These are phyloP conservation scores for Harpagifer antarcticus DNA, from an alignment of 2,797 vertebrate species.

Conservation along the genomic window DNA sequence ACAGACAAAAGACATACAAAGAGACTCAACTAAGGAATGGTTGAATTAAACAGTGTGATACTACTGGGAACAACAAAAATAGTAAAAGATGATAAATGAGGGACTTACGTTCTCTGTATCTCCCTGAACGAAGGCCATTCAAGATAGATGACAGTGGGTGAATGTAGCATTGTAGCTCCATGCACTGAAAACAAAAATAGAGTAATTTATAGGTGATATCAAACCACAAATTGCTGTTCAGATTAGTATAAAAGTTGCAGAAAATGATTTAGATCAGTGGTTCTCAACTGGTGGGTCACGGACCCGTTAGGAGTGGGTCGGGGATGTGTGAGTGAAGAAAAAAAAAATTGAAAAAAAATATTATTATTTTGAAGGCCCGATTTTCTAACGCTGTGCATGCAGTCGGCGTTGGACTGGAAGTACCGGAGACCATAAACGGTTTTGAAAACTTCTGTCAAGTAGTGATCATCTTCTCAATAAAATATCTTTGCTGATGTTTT, in stretches of 20 bases:
- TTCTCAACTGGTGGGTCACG: too few species aligned
- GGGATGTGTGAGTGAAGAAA: too few species aligned
- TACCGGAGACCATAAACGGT: too few species aligned
- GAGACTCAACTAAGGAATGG: not conserved
- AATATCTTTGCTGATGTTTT: too few species aligned
- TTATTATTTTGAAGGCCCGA: too few species aligned
- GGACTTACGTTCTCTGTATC: slow-evolving; percentile 88
- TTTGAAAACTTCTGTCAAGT: too few species aligned
- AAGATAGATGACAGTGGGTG: slow-evolving; percentile 86
- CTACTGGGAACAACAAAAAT: not conserved
- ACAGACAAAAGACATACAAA: not conserved
- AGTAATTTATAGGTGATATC: slow-evolving; percentile 39
- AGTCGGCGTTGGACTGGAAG: too few species aligned
- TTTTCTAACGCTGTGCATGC: too few species aligned
- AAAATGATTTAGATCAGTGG: slow-evolving; percentile 22
- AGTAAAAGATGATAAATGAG: slow-evolving; percentile 16
- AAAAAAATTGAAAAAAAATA: too few species aligned
- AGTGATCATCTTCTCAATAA: too few species aligned
- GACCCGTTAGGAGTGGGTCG: too few species aligned
- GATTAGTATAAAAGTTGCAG: slow-evolving; percentile 7
- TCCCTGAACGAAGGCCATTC: slow-evolving; percentile 86
- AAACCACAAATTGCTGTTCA: not conserved
- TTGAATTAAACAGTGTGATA: not conserved
- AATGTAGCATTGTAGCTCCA: slow-evolving; percentile 87
- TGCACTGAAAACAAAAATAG: slow-evolving; percentile 76